phyloP scores from a whole-genome alignment of 2,113 vertebrate species.

The Coptodon bakossiorum region DNA sequence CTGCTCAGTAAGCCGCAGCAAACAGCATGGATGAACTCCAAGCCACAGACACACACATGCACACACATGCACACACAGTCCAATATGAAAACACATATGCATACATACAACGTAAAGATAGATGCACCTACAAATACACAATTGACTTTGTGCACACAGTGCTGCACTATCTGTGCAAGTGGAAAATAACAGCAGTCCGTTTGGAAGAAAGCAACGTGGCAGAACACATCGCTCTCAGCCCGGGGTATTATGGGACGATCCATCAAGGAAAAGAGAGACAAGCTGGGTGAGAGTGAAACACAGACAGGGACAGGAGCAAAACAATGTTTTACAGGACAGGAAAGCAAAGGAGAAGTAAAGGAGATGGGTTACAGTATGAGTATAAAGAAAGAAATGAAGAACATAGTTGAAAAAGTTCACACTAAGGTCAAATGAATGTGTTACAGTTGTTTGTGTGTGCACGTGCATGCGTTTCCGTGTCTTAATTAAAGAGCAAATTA shows the following conservation, averaged over 20 bases:
- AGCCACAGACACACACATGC: conserved; percentile 20
- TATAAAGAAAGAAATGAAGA: neutral
- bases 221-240: neutral
- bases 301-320: neutral
- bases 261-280: neutral
- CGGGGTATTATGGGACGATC: neutral
- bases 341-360: neutral
- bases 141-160: neutral
- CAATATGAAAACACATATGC: neutral
- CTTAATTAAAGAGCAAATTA: conserved; percentile 61
- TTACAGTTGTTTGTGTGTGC: neutral
- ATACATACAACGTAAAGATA: neutral
- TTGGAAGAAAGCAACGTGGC: conserved; percentile 45
- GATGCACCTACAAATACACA: neutral
- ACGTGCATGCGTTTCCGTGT: conserved; percentile 12
- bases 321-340: neutral
- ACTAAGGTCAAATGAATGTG: neutral
- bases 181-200: conserved; percentile 30
- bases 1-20: conserved; percentile 51
- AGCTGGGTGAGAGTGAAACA: neutral
- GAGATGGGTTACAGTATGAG: neutral
- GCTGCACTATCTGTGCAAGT: neutral
- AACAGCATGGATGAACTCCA: conserved; percentile 38
- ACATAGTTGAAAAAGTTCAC: conserved; percentile 12
- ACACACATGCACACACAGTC: neutral